Percentiles rank a stretch among this genome's conserved stretches.
These are phyloP conservation scores for Rhingia rostrata DNA, from an alignment of 2,888 invertebrate genomes.

Conservation along the genomic window DNA sequence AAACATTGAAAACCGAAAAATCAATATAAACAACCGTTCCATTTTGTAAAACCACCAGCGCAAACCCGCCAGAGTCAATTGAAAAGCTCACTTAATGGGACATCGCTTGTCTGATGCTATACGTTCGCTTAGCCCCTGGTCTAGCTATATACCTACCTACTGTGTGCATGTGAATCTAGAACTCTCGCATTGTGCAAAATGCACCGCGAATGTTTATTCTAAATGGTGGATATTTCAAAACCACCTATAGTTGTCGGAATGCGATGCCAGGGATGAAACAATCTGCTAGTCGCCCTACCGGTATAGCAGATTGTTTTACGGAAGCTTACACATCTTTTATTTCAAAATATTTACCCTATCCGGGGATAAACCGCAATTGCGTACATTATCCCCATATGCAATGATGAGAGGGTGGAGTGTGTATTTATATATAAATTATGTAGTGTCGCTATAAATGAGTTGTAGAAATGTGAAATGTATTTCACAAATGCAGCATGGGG, in stretches of 20 bases:
- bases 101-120: background rate
- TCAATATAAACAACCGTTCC: background rate
- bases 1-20: background rate
- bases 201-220: conserved; percentile 18
- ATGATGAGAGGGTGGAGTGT: background rate
- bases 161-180: background rate
- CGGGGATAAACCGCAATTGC: conserved; percentile 23
- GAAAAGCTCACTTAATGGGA: background rate
- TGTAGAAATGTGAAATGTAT: conserved; percentile 1
- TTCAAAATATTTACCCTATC: conserved; percentile 18
- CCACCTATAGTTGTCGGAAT: background rate
- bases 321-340: conserved; percentile 32
- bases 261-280: background rate
- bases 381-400: background rate
- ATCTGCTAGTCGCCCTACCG: too few species aligned
- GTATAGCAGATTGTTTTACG: conserved; percentile 28
- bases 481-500: background rate
- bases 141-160: background rate
- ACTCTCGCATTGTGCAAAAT: background rate
- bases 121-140: background rate
- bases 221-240: conserved; percentile 19
- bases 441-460: conserved; percentile 1
- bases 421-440: background rate
- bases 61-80: background rate
- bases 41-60: background rate